Conservation (phyloP, 2,888 invertebrate genomes). For the Himalopsyche anomala region DNA sequence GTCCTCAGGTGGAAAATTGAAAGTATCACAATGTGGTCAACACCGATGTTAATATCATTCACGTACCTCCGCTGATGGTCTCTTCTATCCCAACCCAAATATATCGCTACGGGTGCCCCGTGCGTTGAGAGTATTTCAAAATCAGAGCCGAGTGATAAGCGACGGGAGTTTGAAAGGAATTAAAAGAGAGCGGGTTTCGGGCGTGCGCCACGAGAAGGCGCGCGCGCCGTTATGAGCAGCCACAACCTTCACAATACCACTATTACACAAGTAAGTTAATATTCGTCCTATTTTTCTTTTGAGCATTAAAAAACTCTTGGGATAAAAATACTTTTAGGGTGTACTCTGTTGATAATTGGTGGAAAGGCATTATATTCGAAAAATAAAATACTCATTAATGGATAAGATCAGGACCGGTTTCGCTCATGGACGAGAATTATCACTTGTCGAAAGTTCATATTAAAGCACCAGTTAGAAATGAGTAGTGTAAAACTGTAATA, state of each 20-base stretch:
- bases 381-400: too few relatives aligned
- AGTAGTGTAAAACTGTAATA: too few relatives aligned
- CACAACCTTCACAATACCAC: slow-evolving; percentile 64
- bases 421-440: too few relatives aligned
- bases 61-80: slow-evolving; percentile 1
- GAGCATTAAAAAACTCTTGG: background rate
- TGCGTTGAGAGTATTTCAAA: slow-evolving; percentile 11
- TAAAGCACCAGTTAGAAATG: too few relatives aligned
- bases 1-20: slow-evolving; percentile 7
- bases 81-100: background rate
- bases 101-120: background rate
- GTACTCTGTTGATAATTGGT: too few relatives aligned
- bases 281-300: background rate
- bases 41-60: slow-evolving; percentile 3
- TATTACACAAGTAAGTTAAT: slow-evolving; percentile 61
- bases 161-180: background rate
- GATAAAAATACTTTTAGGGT: too few relatives aligned
- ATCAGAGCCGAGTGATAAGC: background rate
- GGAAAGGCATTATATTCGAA: too few relatives aligned
- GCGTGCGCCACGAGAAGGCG: slow-evolving; percentile 44
- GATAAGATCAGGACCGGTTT: too few relatives aligned
- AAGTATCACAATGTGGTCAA: slow-evolving; percentile 1
- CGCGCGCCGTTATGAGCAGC: slow-evolving; percentile 62
- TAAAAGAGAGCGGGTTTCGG: slow-evolving; percentile 3
- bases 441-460: too few relatives aligned